A percentile compares a stretch with the other conserved stretches of the same genome.
Evolutionary conservation across 2,888 invertebrate genomes (phyloP).

Genomic region (Psylliodes chrysocephalus): DNA sequence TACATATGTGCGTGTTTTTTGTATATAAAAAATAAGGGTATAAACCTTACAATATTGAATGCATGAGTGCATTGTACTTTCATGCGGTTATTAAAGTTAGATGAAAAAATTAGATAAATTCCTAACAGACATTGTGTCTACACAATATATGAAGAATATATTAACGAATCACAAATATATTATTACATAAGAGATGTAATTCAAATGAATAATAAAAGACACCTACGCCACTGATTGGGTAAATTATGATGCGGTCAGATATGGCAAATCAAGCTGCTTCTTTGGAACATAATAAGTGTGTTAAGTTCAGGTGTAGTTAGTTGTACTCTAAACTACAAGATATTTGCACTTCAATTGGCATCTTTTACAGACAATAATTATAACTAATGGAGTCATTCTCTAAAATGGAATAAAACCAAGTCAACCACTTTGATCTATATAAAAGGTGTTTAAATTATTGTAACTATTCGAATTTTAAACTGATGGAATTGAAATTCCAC

Average conservation of each 20-base stretch:
- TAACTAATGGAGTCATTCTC: not conserved
- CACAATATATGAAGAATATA: too few relatives aligned
- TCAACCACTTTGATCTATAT: too few relatives aligned
- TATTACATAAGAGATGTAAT: too few relatives aligned
- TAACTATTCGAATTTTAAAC: too few relatives aligned
- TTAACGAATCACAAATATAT: too few relatives aligned
- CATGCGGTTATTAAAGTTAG: not conserved
- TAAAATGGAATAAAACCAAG: constrained; percentile 11
- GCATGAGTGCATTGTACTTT: not conserved
- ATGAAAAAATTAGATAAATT: not conserved
- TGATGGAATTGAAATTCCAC: too few relatives aligned
- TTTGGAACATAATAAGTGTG: constrained; percentile 28
- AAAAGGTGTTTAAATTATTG: too few relatives aligned
- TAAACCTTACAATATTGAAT: not conserved
- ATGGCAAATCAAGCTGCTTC: constrained; percentile 27
- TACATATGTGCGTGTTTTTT: not conserved
- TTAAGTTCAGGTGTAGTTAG: constrained; percentile 33
- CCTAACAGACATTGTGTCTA: not conserved
- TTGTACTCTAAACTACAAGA: constrained; percentile 31
- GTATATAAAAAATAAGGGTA: not conserved
- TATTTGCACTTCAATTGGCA: constrained; percentile 24
- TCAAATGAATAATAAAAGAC: too few relatives aligned
- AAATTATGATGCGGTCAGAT: not conserved
- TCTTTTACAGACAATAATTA: constrained; percentile 23
- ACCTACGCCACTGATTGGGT: too few relatives aligned